phyloP scores from a whole-genome alignment of 1,140 invertebrate species.

The Melipona quadrifasciata region DNA sequence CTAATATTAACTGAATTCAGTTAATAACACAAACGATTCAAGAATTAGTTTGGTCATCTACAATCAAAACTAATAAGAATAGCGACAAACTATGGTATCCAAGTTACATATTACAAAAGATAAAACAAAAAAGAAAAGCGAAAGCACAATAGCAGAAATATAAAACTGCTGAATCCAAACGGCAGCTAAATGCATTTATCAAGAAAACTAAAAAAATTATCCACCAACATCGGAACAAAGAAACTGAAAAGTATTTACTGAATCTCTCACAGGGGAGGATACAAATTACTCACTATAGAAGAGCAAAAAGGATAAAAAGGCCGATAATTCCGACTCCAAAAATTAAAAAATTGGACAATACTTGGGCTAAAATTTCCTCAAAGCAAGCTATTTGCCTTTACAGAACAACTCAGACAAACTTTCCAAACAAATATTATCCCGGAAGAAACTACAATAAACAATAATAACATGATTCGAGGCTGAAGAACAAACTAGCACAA shows the following conservation, averaged over 20 bases:
- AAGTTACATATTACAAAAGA: not conserved
- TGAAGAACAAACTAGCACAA: not conserved
- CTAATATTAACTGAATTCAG: too few species aligned
- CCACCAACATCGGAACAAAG: not conserved
- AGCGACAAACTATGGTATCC: not conserved
- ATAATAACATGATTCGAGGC: not conserved
- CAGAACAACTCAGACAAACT: slow-evolving; percentile 37
- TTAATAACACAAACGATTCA: not conserved
- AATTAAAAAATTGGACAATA: slow-evolving; percentile 42
- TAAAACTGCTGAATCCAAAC: slow-evolving; percentile 7
- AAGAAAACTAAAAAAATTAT: not conserved
- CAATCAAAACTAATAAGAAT: not conserved
- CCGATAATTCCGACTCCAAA: slow-evolving; percentile 28
- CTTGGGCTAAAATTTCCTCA: slow-evolving; percentile 51
- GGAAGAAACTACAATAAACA: not conserved
- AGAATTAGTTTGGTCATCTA: not conserved
- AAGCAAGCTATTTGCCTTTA: slow-evolving; percentile 61
- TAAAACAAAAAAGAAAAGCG: not conserved
- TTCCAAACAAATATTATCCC: slow-evolving; percentile 13
- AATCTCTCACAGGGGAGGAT: not conserved
- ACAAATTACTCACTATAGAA: slow-evolving; percentile 61
- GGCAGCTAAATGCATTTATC: slow-evolving; percentile 21
- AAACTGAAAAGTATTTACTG: not conserved
- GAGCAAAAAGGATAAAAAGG: slow-evolving; percentile 45
- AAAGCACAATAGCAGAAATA: not conserved